Evolutionary conservation across 2,888 invertebrate species (phyloP).

Genomic region (Oligia latruncula): DNA sequence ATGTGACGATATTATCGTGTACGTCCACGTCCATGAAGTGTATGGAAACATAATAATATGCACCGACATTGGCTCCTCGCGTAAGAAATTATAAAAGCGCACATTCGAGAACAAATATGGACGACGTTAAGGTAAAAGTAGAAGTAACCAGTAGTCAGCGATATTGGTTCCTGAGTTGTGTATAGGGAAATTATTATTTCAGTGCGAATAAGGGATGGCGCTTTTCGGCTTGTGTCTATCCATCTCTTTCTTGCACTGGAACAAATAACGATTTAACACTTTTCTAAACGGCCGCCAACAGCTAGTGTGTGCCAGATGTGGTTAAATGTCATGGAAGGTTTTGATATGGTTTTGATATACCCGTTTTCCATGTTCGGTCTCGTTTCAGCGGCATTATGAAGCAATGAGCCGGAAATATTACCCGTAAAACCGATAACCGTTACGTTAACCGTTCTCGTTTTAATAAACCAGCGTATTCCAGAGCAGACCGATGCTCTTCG

Average conservation of each 20-base stretch:
- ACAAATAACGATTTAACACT: not conserved
- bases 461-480: not conserved
- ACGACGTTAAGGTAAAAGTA: not conserved
- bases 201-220: not conserved
- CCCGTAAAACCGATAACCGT: constrained; percentile 3
- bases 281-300: not conserved
- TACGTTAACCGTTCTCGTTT: not conserved
- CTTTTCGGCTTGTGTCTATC: not conserved
- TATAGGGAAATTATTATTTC: not conserved
- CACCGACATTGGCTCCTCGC: not conserved
- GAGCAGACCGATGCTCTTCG: not conserved
- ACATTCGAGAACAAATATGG: not conserved
- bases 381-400: not conserved
- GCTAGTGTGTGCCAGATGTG: not conserved
- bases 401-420: not conserved
- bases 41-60: not conserved
- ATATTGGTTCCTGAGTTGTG: not conserved
- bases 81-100: not conserved
- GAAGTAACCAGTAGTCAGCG: too few relatives aligned
- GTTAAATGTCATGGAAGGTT: not conserved
- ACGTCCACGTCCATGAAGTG: not conserved
- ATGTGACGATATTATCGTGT: not conserved
- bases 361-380: not conserved
- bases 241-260: not conserved
- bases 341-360: not conserved